Percentiles rank a stretch among this genome's conserved stretches.
Evolutionary conservation across 2,888 invertebrate species (phyloP).

Genomic region (Orthosia incerta): DNA sequence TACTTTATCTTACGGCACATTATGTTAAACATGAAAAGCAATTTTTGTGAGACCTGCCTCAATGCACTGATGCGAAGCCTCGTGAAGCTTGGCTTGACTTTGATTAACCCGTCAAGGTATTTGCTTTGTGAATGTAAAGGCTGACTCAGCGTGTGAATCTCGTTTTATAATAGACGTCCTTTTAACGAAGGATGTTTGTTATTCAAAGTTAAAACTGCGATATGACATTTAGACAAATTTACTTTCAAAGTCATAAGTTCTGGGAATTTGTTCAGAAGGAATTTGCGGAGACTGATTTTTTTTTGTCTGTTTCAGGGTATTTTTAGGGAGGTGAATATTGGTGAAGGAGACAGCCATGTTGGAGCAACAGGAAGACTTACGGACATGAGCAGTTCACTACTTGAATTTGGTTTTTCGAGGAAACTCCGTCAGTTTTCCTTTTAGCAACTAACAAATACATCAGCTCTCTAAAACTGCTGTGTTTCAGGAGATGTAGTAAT

Average conservation of each 20-base stretch:
- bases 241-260: slow-evolving; percentile 33
- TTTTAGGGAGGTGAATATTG: neutral
- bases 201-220: slow-evolving; percentile 29
- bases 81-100: slow-evolving; percentile 49
- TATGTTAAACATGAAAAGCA: slow-evolving; percentile 25
- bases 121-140: slow-evolving; percentile 39
- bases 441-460: neutral
- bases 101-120: slow-evolving; percentile 58
- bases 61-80: slow-evolving; percentile 52
- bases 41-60: slow-evolving; percentile 64
- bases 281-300: slow-evolving; percentile 10
- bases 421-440: slow-evolving; percentile 6
- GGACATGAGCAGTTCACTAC: neutral
- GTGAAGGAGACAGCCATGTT: neutral
- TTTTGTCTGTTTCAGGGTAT: neutral
- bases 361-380: slow-evolving; percentile 12
- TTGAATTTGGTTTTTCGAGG: slow-evolving; percentile 1
- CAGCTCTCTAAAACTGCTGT: neutral
- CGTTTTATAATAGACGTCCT: slow-evolving; percentile 42
- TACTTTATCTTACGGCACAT: slow-evolving; percentile 10
- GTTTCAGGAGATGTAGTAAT: slow-evolving; percentile 14
- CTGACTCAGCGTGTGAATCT: slow-evolving; percentile 42
- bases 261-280: slow-evolving; percentile 26
- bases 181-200: slow-evolving; percentile 37
- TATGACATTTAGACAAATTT: slow-evolving; percentile 30